Evolutionary conservation across 2,888 invertebrate species (phyloP).

Genomic region (Gymnocheta viridis): DNA sequence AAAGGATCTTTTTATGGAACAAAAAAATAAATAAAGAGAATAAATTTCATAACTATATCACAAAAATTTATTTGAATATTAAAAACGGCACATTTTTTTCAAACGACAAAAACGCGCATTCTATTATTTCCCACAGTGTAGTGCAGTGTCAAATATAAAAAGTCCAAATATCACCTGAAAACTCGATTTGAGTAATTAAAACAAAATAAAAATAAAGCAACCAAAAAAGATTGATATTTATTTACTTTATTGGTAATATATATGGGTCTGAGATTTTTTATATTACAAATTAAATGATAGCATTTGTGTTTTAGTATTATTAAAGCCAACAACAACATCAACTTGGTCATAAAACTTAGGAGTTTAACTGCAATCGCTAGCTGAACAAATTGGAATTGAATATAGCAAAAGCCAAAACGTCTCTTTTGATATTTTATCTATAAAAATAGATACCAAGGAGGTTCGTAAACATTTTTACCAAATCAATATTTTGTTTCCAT

Average conservation of each 20-base stretch:
- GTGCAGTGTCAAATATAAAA: background rate
- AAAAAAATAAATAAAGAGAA: background rate
- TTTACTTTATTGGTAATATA: constrained; percentile 11
- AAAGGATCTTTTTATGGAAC: constrained; percentile 8
- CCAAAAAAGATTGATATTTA: constrained; percentile 30
- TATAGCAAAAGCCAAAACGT: background rate
- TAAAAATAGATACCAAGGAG: constrained; percentile 48
- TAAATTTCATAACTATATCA: constrained; percentile 5
- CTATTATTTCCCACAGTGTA: constrained; percentile 9
- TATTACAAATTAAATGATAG: background rate
- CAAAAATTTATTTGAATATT: background rate
- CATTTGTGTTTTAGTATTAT: constrained; percentile 2
- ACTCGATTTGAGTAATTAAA: constrained; percentile 4
- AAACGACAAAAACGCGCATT: constrained; percentile 42
- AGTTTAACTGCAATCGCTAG: constrained; percentile 4
- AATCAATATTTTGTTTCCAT: constrained; percentile 38
- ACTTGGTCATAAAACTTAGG: background rate
- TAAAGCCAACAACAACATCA: constrained; percentile 2
- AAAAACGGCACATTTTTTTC: background rate
- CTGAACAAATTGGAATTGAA: background rate
- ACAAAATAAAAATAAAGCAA: constrained; percentile 12
- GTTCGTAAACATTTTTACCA: constrained; percentile 54
- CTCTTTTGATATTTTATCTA: constrained; percentile 6
- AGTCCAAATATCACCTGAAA: constrained; percentile 4
- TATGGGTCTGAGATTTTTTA: background rate